A percentile compares a stretch with the other conserved stretches of the same genome.
These are phyloP conservation scores for Acronicta aceris DNA, from an alignment of 2,888 invertebrate species.

Conservation along the genomic window DNA sequence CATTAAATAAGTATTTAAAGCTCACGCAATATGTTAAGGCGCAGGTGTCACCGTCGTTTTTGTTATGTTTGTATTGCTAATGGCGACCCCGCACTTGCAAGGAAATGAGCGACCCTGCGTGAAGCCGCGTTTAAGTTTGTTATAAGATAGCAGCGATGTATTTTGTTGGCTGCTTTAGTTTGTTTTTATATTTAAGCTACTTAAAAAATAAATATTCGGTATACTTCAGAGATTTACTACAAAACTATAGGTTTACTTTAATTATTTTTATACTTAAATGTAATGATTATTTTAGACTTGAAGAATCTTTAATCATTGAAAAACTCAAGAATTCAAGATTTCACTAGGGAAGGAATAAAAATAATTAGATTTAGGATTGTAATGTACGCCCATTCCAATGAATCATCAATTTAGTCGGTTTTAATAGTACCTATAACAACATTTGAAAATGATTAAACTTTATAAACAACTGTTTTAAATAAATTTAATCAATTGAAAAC, in stretches of 20 bases:
- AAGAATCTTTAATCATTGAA: no score
- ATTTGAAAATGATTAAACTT: no score
- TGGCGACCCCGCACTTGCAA: conserved; percentile 71
- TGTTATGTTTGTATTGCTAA: conserved; percentile 81
- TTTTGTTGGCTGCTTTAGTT: conserved; percentile 18
- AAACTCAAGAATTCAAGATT: neutral
- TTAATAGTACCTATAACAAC: no score
- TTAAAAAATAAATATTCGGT: conserved; percentile 1
- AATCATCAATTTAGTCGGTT: no score
- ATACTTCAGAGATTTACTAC: no score
- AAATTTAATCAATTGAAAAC: no score
- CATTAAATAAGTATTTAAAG: conserved; percentile 60
- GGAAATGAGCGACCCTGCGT: conserved; percentile 72
- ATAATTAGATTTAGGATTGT: neutral
- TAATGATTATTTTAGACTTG: no score
- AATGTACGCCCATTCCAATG: no score
- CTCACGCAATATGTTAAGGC: conserved; percentile 65
- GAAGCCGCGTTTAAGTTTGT: conserved; percentile 56
- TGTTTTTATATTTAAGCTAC: conserved; percentile 3
- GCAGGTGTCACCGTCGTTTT: conserved; percentile 78
- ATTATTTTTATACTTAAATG: no score
- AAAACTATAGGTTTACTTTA: no score
- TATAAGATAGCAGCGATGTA: conserved; percentile 33
- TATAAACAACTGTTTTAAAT: no score
- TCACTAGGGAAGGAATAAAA: neutral